Evolutionary conservation across 2,888 invertebrate species (phyloP).

Genomic region (Periphyllus acericola): DNA sequence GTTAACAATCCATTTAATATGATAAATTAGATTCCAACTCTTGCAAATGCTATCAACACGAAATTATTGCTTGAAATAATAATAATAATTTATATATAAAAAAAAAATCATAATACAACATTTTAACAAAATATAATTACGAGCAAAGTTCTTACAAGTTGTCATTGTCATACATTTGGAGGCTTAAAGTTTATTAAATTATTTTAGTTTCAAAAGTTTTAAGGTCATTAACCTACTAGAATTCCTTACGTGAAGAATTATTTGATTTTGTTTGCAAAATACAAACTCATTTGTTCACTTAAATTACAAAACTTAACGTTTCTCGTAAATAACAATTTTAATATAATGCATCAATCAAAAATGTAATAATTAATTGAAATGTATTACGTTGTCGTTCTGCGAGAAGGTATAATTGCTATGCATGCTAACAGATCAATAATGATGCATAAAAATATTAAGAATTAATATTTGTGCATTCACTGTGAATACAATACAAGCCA

Average conservation of each 20-base stretch:
- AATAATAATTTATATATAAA: background rate
- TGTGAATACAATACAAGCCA: background rate
- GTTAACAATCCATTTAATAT: slow-evolving; percentile 23
- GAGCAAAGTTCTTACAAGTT: slow-evolving; percentile 35
- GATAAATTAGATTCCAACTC: slow-evolving; percentile 28
- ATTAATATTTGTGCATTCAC: background rate
- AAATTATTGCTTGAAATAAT: slow-evolving; percentile 33
- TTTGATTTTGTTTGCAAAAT: slow-evolving; percentile 16
- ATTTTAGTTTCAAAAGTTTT: slow-evolving; percentile 45
- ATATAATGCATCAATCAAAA: background rate
- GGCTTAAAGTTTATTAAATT: slow-evolving; percentile 36
- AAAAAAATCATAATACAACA: slow-evolving; percentile 23
- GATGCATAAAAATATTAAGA: background rate
- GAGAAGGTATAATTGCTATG: background rate
- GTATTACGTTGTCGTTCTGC: background rate
- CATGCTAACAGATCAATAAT: background rate
- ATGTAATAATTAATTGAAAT: background rate
- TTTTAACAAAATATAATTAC: slow-evolving; percentile 24
- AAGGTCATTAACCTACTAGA: slow-evolving; percentile 3
- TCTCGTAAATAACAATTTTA: background rate
- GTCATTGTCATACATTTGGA: slow-evolving; percentile 25
- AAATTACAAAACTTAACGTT: background rate
- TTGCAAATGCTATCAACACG: slow-evolving; percentile 11
- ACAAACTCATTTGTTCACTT: slow-evolving; percentile 1
- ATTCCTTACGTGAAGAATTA: slow-evolving; percentile 7